Evolutionary conservation across 1,140 invertebrate species (phyloP), one percentile per base, ranked within the genome.

Genomic region (Leptinotarsa undecemlineata): DNA sequence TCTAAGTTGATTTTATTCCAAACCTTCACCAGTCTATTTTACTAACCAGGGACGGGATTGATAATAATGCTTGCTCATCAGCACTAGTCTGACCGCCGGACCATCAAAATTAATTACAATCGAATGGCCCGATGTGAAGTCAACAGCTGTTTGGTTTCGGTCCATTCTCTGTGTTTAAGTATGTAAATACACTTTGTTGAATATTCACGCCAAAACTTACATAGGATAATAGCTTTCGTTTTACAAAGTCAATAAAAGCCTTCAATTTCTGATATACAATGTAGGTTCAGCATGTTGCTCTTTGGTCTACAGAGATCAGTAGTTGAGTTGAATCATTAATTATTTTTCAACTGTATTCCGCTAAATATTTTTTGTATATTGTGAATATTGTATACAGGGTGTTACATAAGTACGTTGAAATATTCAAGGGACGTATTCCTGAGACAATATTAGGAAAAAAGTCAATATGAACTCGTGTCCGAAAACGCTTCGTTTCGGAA

Each of bases 91-190:
- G 63, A 15, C 20, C 26, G 20, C 21, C 63, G 20, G 17, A 20
- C 42, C 67, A 68, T 70, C 47, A 70, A 70, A 70, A 70, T 70
- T 70, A 70, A 70, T 70, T 70, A 70, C 68, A 57, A 70, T 70
- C 48, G 68, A 70, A 70, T 60, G 23, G 68, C 23, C 48, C 33
- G 51, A 70, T 70, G 68, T 57, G 68, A 60, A 70, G 68, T 70
- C 68, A 70, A 70, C 68, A 70, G 68, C 68, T 70, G 68, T 42
- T 13, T 57, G 51, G 47, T 51, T 57, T 60, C 48, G 48, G 68
- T 15, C 68, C 68, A 70, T 70, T 60, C 47, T 57, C 68, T 70
- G 33, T 70, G 68, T 70, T 48, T 70, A 60, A 70, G 68, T 70
- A 70, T 70, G 68, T 70, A 70, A 70, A 70, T 70, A 70, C n/a